Evolutionary conservation across 2,888 invertebrate genomes (phyloP).

Genomic region (Bugulina stolonifera): DNA sequence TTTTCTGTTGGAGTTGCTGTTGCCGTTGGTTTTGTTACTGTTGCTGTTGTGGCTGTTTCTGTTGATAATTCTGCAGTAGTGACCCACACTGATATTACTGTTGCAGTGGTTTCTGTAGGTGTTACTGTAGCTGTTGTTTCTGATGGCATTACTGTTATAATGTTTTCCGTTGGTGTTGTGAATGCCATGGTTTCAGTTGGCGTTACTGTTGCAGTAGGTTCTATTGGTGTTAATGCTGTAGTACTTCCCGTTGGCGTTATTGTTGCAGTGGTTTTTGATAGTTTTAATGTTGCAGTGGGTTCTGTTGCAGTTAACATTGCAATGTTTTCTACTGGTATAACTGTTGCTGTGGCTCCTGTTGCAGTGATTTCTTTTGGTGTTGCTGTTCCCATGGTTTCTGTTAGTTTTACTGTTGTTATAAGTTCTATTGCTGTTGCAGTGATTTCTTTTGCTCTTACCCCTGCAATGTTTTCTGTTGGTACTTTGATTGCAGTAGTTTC

Average conservation of each 20-base stretch:
- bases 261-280: neutral
- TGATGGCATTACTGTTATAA: neutral
- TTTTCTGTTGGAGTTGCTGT: no score
- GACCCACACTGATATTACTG: neutral
- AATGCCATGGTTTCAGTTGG: neutral
- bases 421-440: neutral
- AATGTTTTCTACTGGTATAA: neutral
- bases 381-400: neutral
- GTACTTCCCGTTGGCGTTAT: neutral
- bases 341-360: neutral
- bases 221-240: neutral
- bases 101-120: neutral
- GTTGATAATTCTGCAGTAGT: neutral
- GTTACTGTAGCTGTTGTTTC: neutral
- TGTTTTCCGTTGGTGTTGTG: neutral
- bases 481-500: no score
- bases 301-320: neutral
- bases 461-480: no score
- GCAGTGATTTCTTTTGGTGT: neutral
- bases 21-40: no score
- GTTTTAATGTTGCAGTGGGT: neutral
- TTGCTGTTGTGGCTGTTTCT: neutral
- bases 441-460: no score
- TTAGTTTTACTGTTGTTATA: neutral
- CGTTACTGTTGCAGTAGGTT: neutral